phyloP scores from a whole-genome alignment of 1,140 invertebrate genomes.

The Bombus waltoni region DNA sequence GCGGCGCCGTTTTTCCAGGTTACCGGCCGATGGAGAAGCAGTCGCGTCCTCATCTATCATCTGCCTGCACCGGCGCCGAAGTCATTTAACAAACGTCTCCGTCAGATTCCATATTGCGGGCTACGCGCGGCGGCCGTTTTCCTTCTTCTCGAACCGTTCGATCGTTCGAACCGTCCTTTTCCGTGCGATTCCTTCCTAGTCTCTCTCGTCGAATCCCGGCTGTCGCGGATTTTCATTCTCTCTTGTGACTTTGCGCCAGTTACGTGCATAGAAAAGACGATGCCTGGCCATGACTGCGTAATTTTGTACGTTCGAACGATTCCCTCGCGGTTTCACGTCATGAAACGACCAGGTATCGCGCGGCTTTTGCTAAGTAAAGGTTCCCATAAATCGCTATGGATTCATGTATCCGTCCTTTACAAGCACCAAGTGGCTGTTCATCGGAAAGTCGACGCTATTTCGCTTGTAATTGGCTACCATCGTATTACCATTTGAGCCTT shows the following conservation, averaged over 20 bases:
- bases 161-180: not conserved
- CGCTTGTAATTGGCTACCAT: not conserved
- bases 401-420: not conserved
- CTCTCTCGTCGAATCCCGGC: not conserved
- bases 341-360: not conserved
- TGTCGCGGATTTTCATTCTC: not conserved
- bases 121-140: not conserved
- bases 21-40: conserved; percentile 51
- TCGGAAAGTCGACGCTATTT: not conserved
- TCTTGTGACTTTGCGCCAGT: not conserved
- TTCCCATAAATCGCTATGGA: not conserved
- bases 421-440: not conserved
- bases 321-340: no score
- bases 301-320: not conserved
- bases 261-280: not conserved
- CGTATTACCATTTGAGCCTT: no score
- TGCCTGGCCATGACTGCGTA: not conserved
- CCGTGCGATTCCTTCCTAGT: no score
- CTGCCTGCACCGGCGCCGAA: conserved; percentile 51
- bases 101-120: conserved; percentile 60
- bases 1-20: conserved; percentile 66
- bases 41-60: conserved; percentile 68
- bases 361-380: not conserved
- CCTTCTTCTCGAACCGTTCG: conserved; percentile 21
- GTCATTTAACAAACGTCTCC: conserved; percentile 71